Evolutionary conservation across 2,888 invertebrate species (phyloP).

Genomic region (Camptogramma bilineatum): DNA sequence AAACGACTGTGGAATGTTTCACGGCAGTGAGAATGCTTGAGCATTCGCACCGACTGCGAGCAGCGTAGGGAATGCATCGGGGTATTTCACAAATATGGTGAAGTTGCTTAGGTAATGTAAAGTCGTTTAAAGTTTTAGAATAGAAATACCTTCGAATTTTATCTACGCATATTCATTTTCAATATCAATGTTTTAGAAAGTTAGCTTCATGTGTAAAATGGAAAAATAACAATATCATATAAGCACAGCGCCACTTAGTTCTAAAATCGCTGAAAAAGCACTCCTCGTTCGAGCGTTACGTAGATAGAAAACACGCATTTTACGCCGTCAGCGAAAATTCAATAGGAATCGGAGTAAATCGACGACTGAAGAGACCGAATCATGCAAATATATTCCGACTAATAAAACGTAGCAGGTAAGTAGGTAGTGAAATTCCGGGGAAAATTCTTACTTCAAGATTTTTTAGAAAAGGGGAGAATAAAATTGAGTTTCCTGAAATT

Average conservation of each 20-base stretch:
- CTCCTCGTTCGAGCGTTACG: slow-evolving; percentile 44
- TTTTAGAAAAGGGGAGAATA: slow-evolving; percentile 6
- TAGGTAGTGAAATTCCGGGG: slow-evolving; percentile 6
- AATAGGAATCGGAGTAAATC: slow-evolving; percentile 53
- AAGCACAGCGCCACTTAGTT: slow-evolving; percentile 23
- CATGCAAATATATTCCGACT: slow-evolving; percentile 36
- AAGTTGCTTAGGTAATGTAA: not conserved
- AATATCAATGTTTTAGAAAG: not conserved
- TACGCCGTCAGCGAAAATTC: slow-evolving; percentile 66
- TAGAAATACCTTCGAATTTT: not conserved
- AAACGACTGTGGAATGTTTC: slow-evolving; percentile 30
- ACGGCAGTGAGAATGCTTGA: slow-evolving; percentile 16
- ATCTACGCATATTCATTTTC: not conserved
- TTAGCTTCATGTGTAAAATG: not conserved
- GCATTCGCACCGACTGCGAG: slow-evolving; percentile 9
- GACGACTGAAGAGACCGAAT: slow-evolving; percentile 31
- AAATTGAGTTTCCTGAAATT: slow-evolving; percentile 11
- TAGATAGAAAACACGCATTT: slow-evolving; percentile 55
- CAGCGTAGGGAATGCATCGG: not conserved
- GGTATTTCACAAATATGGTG: not conserved
- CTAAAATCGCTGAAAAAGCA: slow-evolving; percentile 56
- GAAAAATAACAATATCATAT: slow-evolving; percentile 12
- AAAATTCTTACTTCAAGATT: slow-evolving; percentile 11
- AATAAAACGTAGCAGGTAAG: slow-evolving; percentile 25
- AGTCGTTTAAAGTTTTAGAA: no score